Evolutionary conservation across 2,113 vertebrate genomes (phyloP).

Genomic region (Corythoichthys haematopterus): DNA sequence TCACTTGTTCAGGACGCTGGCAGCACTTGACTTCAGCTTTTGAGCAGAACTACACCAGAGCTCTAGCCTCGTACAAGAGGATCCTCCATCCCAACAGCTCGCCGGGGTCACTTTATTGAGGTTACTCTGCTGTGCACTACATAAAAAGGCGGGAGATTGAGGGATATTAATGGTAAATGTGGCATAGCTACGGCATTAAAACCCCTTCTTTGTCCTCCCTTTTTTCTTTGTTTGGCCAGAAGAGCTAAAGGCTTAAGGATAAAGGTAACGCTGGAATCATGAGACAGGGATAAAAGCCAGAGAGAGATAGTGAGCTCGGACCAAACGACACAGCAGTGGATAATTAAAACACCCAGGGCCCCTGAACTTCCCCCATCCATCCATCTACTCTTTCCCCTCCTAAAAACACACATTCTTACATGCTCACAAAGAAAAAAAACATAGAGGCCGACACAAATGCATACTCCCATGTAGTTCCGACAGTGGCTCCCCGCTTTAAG

Average conservation of each 20-base stretch:
- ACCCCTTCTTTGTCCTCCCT: slow-evolving; percentile 66
- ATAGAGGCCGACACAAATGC: slow-evolving; percentile 46
- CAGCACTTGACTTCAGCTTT: slow-evolving; percentile 56
- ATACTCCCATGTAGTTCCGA: slow-evolving; percentile 50
- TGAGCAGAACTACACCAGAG: slow-evolving; percentile 35
- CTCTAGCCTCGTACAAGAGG: slow-evolving; percentile 51
- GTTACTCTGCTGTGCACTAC: slow-evolving; percentile 62
- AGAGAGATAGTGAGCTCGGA: slow-evolving; percentile 69
- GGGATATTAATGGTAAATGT: slow-evolving; percentile 78
- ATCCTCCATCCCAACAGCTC: slow-evolving; percentile 55
- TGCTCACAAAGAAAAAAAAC: slow-evolving; percentile 46
- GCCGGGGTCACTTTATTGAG: slow-evolving; percentile 71
- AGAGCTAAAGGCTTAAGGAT: slow-evolving; percentile 78
- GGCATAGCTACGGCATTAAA: slow-evolving; percentile 72
- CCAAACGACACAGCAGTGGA: slow-evolving; percentile 67
- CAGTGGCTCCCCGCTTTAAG: slow-evolving; percentile 44
- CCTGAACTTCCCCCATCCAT: slow-evolving; percentile 70
- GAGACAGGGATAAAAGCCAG: slow-evolving; percentile 74
- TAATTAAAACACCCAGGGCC: slow-evolving; percentile 79
- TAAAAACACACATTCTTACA: slow-evolving; percentile 38
- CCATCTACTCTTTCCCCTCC: slow-evolving; percentile 55
- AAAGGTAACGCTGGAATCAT: slow-evolving; percentile 77
- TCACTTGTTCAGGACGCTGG: slow-evolving; percentile 58
- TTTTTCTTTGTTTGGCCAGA: slow-evolving; percentile 78
- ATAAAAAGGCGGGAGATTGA: slow-evolving; percentile 69